These are phyloP conservation scores for Platichthys flesus DNA, from an alignment of 2,113 vertebrate species.

Conservation along the genomic window DNA sequence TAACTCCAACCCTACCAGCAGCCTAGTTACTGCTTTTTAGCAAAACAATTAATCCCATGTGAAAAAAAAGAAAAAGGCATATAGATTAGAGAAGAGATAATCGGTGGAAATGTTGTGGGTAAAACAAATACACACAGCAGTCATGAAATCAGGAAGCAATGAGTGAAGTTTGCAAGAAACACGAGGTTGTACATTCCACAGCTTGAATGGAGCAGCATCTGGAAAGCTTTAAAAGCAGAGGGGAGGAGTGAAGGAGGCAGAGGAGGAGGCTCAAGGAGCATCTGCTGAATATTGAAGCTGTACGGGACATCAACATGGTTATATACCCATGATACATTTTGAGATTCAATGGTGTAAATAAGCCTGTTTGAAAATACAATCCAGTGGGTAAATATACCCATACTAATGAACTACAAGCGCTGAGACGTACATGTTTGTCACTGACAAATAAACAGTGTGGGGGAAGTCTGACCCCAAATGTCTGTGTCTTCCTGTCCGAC, in stretches of 20 bases:
- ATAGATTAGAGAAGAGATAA: background rate
- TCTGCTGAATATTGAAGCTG: constrained; percentile 37
- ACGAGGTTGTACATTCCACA: constrained; percentile 64
- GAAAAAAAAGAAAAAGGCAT: background rate
- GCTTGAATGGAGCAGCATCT: constrained; percentile 56
- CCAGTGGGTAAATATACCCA: too few relatives aligned
- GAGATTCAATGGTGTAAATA: background rate
- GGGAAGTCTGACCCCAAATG: constrained; percentile 60
- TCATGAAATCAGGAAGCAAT: background rate
- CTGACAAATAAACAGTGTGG: constrained; percentile 19
- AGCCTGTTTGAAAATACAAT: background rate
- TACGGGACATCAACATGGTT: background rate
- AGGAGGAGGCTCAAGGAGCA: constrained; percentile 34
- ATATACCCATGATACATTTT: background rate
- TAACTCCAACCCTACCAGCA: background rate
- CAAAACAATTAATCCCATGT: background rate
- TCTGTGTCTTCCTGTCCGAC: constrained; percentile 67
- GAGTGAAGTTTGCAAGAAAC: constrained; percentile 20
- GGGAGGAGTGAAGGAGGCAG: constrained; percentile 35
- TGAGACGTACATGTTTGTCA: background rate
- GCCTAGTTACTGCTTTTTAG: background rate
- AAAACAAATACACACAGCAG: background rate
- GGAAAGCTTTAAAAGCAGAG: constrained; percentile 59
- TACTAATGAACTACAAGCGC: too few relatives aligned
- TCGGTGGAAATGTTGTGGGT: background rate